These are phyloP conservation scores for Ctenopoma kingsleyae DNA, from an alignment of 2,797 vertebrate species.

Conservation along the genomic window DNA sequence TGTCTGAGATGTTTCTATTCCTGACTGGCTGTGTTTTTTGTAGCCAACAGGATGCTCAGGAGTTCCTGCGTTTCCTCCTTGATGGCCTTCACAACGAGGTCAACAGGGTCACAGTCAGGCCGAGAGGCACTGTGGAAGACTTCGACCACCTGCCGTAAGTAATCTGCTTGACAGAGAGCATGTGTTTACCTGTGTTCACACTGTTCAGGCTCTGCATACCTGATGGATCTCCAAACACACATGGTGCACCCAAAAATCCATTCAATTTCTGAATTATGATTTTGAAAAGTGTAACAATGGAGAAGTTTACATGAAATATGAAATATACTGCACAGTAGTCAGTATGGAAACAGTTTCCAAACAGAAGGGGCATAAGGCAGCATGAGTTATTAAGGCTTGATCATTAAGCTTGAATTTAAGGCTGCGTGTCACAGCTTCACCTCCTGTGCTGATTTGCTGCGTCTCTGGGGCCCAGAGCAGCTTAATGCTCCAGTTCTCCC, in stretches of 20 bases:
- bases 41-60: constrained; percentile 98
- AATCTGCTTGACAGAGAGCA: neutral
- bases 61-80: constrained; percentile 96
- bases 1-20: neutral
- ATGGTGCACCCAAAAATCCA: too few species aligned
- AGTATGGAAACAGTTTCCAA: constrained; percentile 19
- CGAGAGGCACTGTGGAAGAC: constrained; percentile 86
- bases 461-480: constrained; percentile 31
- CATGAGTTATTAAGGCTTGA: constrained; percentile 18
- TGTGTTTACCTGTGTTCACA: constrained; percentile 10
- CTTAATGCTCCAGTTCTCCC: constrained; percentile 52
- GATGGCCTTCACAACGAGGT: constrained; percentile 97
- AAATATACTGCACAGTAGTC: neutral
- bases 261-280: neutral
- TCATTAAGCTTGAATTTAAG: constrained; percentile 20
- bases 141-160: constrained; percentile 95
- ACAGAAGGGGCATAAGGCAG: neutral
- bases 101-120: constrained; percentile 92
- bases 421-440: constrained; percentile 5
- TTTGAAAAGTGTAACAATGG: neutral
- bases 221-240: neutral
- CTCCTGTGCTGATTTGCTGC: constrained; percentile 22
- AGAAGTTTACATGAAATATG: neutral
- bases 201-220: neutral
- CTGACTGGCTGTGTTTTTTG: constrained; percentile 15